Evolutionary conservation across 2,888 invertebrate species (phyloP), one percentile per base, ranked within the genome.

Genomic region (Tryphoninae sp.): DNA sequence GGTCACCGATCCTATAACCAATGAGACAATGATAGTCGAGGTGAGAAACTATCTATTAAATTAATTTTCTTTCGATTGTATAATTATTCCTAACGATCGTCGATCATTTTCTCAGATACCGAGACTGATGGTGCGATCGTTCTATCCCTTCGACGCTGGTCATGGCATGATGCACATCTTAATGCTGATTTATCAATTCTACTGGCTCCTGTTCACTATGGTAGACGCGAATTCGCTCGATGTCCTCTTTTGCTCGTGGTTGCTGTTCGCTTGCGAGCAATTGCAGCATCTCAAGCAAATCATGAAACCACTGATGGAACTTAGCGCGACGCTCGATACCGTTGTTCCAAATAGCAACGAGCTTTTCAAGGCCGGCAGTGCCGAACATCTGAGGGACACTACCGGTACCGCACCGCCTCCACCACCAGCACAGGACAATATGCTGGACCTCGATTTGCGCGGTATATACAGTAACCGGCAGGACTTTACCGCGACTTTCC

Each of bases 261-360:
- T 97, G 85, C 95, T 97, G 80, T 97, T 96, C 88, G 96, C 97
- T 0, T 97, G 97, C 87, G 97, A 97, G 87, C 97, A 97, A 90
- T 92, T 97, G 78, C 96, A 96, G 89, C 97, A 97, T 90, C 92
- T 97, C 53, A 97, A 97, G 89, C 95, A 96, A 64, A 97, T 97
- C 83, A 95, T 97, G 96, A 96, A 96, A 85, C 97, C 97, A 0
- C 92, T 97, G 71, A 97, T 97, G 96, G 97, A 97, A 89, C 93
- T 97, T 2, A 97, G 97, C 26, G 96, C 97, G 0, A 95, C 96
- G 0, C 89, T 97, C 86, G 97, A 97, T 87, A 96, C 96, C 0
- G 96, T 96, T 86, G 94, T 94, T 84, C 94, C 88, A 84, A 88
- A 94, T 92, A 91, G 94, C 88, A 87, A 92, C 11, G 92, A 93